Percentiles rank a stretch among this genome's conserved stretches.
Conservation (phyloP, 2,113 vertebrate species). For the Haemorhous mexicanus region DNA sequence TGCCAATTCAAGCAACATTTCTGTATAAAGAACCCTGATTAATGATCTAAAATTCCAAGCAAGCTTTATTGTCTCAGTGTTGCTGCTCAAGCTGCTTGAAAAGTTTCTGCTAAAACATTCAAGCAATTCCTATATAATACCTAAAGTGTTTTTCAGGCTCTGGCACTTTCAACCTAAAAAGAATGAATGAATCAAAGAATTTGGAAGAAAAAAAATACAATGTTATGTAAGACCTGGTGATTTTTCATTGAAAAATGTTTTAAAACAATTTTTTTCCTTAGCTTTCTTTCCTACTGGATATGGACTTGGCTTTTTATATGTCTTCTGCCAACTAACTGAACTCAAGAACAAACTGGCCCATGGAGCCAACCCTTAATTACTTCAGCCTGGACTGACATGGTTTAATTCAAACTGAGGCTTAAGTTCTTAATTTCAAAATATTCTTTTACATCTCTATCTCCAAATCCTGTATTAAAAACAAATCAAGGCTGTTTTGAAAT, state of each 20-base stretch:
- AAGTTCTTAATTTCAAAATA: neutral
- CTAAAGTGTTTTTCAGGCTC: neutral
- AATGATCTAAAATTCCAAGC: constrained; percentile 36
- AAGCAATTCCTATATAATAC: neutral
- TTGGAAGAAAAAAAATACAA: neutral
- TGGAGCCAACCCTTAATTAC: neutral
- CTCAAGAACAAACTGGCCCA: neutral
- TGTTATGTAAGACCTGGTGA: neutral
- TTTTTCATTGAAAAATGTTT: neutral
- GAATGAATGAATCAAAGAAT: neutral
- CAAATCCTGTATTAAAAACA: neutral
- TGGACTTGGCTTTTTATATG: neutral
- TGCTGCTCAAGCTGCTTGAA: neutral
- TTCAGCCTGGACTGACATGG: neutral
- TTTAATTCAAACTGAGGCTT: neutral
- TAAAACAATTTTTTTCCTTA: neutral
- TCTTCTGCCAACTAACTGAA: neutral
- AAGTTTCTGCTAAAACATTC: constrained; percentile 10
- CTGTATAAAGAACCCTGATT: constrained; percentile 41
- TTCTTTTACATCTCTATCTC: neutral
- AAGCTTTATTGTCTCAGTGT: constrained; percentile 15
- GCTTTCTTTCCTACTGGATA: neutral
- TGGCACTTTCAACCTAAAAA: neutral
- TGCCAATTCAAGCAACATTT: constrained; percentile 51
- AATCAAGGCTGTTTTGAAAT: neutral